These are phyloP conservation scores for Autographa pulchrina DNA, from an alignment of 2,888 invertebrate species.

Conservation along the genomic window DNA sequence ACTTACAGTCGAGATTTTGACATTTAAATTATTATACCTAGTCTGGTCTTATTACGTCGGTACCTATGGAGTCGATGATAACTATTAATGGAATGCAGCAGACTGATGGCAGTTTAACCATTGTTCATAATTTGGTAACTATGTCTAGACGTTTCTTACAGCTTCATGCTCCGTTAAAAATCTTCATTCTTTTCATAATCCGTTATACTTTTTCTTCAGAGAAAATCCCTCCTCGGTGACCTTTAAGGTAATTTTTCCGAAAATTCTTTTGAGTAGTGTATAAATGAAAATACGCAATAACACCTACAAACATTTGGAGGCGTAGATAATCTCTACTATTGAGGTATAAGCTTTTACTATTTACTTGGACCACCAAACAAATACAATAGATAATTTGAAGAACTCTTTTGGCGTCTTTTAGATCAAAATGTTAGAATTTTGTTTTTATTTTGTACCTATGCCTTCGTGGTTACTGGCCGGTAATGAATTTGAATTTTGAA, in stretches of 20 bases:
- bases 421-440: background rate
- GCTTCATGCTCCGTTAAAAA: background rate
- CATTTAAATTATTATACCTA: background rate
- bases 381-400: background rate
- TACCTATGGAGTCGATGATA: constrained; percentile 1
- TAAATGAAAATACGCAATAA: background rate
- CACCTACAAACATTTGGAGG: background rate
- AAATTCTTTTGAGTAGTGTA: background rate
- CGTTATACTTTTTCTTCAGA: background rate
- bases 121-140: background rate
- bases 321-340: background rate
- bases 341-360: background rate
- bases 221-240: background rate
- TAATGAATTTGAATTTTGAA: no score
- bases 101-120: background rate
- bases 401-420: background rate
- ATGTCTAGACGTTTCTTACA: background rate
- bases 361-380: background rate
- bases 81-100: background rate
- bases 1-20: background rate
- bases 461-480: no score
- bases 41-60: background rate
- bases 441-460: no score
- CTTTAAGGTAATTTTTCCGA: background rate
- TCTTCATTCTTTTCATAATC: background rate